Conservation (phyloP, 2,797 vertebrate genomes). For the Catamblyrhynchus diadema region DNA sequence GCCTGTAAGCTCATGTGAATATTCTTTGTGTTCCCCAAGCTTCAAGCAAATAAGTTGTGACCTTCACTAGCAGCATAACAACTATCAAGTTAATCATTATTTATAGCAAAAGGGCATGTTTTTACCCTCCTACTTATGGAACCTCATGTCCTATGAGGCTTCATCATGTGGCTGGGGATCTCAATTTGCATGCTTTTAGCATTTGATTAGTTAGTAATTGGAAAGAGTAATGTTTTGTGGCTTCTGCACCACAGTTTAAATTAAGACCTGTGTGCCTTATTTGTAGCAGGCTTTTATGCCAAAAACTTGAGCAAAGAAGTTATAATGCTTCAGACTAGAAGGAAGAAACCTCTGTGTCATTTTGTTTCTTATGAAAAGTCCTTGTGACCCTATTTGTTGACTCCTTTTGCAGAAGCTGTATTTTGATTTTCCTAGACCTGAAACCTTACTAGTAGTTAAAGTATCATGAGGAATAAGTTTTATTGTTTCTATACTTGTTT, state of each 20-base stretch:
- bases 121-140: constrained; percentile 6
- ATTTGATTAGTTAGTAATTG: constrained; percentile 46
- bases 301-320: background rate
- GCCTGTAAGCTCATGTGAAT: constrained; percentile 31
- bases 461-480: background rate
- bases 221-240: constrained; percentile 29
- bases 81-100: constrained; percentile 28
- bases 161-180: constrained; percentile 9
- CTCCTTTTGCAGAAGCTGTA: background rate
- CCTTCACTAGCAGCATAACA: constrained; percentile 19
- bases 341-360: background rate
- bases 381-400: background rate
- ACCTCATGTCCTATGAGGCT: constrained; percentile 28
- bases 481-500: background rate
- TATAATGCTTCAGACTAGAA: background rate
- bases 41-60: constrained; percentile 29
- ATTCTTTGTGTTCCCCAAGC: constrained; percentile 15
- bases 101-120: constrained; percentile 27
- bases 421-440: background rate
- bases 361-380: background rate
- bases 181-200: constrained; percentile 55
- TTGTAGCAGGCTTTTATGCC: background rate
- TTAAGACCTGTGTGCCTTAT: constrained; percentile 14
- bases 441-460: background rate
- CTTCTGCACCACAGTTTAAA: constrained; percentile 23